Base-by-base conservation (phyloP, 2,797 vertebrate genomes). In the Triplophysa bombifrons region DNA sequence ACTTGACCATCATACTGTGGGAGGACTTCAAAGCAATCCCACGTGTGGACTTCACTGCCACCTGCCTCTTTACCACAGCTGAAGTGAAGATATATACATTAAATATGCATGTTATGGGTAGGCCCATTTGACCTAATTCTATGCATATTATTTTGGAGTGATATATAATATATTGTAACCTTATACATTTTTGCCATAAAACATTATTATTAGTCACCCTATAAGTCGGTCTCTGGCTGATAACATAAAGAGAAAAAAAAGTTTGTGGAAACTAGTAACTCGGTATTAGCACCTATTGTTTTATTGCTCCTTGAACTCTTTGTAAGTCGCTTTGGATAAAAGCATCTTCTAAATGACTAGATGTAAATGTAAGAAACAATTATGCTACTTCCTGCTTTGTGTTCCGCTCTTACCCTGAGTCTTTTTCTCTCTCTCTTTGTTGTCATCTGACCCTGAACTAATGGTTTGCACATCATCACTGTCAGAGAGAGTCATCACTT, bases 391-490 rank as follows among this genome's bases (percentile, higher is more conserved):
- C 72, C 48, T 67, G 27, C 0, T 74, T 25, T 13, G 12, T 9
- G 13, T 46, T 12, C 20, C 19, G 17, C 46, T 55, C 80, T 74
- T 76, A 94, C 93, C 91, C 38, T 86, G 85, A 14, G 82, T 70
- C 50, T 85, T 84, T 86, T 93, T 94, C 61, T 92, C 92, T 53
- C 92, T 94, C 10, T 96, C 95, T 46, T 94, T 95, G 90, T 93
- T 95, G 83, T 97, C 96, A 0, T 98, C 97, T 0, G 97, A 99
- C 61, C 98, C 98, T 0, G 98, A 99, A 78, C 97, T 98, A 86
- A 99, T 99, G 85, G 98, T 99, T 89, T 99, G 97, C 89, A 99
- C 95, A 71, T 99, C 98, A 0, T 99, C 98, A 1, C 97, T 99
- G 91, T 99, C 97, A 0, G 96, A 98, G 6, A 99, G 89, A 0